Evolutionary conservation across 2,888 invertebrate species (phyloP), one percentile per base, ranked within the genome.

Genomic region (Limnephilus lunatus): DNA sequence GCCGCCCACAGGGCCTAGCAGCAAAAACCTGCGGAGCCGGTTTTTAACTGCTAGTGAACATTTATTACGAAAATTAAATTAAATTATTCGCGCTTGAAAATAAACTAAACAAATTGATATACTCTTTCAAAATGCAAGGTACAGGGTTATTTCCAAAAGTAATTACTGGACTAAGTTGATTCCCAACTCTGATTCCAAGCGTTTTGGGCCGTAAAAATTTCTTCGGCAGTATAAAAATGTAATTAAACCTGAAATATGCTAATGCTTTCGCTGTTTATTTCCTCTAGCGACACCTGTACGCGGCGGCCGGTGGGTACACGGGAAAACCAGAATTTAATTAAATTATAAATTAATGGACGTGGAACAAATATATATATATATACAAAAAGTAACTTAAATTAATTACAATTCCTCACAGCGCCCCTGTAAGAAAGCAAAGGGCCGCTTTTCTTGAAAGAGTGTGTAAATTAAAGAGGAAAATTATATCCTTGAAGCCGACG

Each of bases 281-380:
- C 35, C 81, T 25, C 32, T 19, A 35, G 80, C 35, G 80, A 80
- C 88, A 89, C 88, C 88, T 80, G 68, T 81, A 80, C 88, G 25
- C 14, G 0, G 39, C 39, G 39, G 39, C 5, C 80, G 35, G 35
- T 3, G 35, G 44, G 32, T n/a, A 44, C 30, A 30, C 35, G 31
- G 39, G 48, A 15, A 86, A 86, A 35, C 80, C 35, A 89, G 80
- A 89, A 89, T 81, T 89, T 89, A 89, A 89, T 89, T 89, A 89
- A 89, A 89, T 89, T 89, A 89, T 89, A 39, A 89, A 89, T 89
- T 89, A 89, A 89, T 89, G 88, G 68, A 80, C 88, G 35, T 25
- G 39, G 35, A 81, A 35, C 88, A 81, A 89, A 81, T 89, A 35
- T 35, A 35, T 35, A 89, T 80, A 80, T 44, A 86, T 86, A 14